These are phyloP conservation scores for Campoplex capitator DNA, from an alignment of 2,888 invertebrate species.

Conservation along the genomic window DNA sequence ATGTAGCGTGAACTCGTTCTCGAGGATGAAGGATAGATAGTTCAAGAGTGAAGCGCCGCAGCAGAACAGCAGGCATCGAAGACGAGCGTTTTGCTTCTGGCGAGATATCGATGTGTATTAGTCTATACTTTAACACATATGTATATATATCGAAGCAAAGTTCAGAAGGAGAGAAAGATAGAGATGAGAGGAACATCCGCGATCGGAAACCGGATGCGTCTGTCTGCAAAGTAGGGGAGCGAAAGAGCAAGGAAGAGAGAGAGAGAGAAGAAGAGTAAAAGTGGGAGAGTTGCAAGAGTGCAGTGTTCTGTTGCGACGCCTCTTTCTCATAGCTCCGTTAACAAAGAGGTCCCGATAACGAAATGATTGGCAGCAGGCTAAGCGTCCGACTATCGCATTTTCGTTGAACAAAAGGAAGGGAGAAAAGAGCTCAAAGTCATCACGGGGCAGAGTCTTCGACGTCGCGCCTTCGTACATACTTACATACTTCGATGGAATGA, in stretches of 20 bases:
- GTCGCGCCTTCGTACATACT: not conserved
- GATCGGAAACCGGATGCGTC: slow-evolving; percentile 80
- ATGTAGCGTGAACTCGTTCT: slow-evolving; percentile 19
- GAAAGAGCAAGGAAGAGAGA: not conserved
- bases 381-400: slow-evolving; percentile 32
- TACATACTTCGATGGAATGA: not conserved
- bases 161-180: slow-evolving; percentile 35
- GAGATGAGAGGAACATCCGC: slow-evolving; percentile 59
- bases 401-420: slow-evolving; percentile 27
- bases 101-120: slow-evolving; percentile 25
- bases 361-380: slow-evolving; percentile 78
- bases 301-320: slow-evolving; percentile 24
- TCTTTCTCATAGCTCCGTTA: slow-evolving; percentile 67
- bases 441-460: slow-evolving; percentile 4
- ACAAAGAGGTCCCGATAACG: slow-evolving; percentile 79
- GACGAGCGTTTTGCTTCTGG: slow-evolving; percentile 25
- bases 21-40: slow-evolving; percentile 28
- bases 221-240: slow-evolving; percentile 69
- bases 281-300: slow-evolving; percentile 7
- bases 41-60: slow-evolving; percentile 28
- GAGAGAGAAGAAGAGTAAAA: not conserved
- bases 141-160: not conserved
- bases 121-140: slow-evolving; percentile 4
- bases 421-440: slow-evolving; percentile 19
- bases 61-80: slow-evolving; percentile 8